Evolutionary conservation across 2,888 invertebrate genomes (phyloP), one percentile per base, ranked within the genome.

Genomic region (Calephelis perditalis): DNA sequence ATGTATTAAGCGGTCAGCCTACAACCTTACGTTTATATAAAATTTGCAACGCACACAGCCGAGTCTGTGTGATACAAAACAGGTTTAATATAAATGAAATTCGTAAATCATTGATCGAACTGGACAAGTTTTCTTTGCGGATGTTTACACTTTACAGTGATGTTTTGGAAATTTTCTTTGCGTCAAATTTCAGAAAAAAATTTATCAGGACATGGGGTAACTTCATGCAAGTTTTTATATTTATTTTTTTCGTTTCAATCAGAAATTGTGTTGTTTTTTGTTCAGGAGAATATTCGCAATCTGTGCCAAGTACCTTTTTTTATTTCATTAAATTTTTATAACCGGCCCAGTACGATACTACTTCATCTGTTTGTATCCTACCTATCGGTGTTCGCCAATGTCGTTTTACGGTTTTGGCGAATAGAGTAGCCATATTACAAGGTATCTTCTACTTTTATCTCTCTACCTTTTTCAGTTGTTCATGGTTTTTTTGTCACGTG

Each of bases 11-110:
- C 59, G 62, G 56, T 35, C 35, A 44, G 60, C 26, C 49, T 60
- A 60, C 60, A 44, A 60, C 58, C 63, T 58, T 54, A 57, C 57
- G 60, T 56, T 63, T 63, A 63, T 57, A 63, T 63, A 63, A 63
- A 63, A 63, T 63, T 54, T 54, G 52, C 52, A 54, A 35, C 52
- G 36, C 52, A 54, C 52, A 54, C 52, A 2, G 9, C 11, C 36
- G 10, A 54, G n/a, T n/a, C 52, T 54, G 52, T 49, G 5, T 52
- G 10, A 52, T 54, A 54, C 52, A n/a, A 54, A 54, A 54, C 52
- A 26, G 7, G 52, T 54, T 54, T 54, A 54, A 35, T 7, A 35
- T 54, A 54, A 35, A 54, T 54, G 52, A 36, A 54, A 54, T 54
- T 54, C 52, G 52, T 54, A 54, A 54, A 54, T 54, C 35, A 54